phyloP scores from a whole-genome alignment of 2,113 vertebrate species.

The Agapornis roseicollis region DNA sequence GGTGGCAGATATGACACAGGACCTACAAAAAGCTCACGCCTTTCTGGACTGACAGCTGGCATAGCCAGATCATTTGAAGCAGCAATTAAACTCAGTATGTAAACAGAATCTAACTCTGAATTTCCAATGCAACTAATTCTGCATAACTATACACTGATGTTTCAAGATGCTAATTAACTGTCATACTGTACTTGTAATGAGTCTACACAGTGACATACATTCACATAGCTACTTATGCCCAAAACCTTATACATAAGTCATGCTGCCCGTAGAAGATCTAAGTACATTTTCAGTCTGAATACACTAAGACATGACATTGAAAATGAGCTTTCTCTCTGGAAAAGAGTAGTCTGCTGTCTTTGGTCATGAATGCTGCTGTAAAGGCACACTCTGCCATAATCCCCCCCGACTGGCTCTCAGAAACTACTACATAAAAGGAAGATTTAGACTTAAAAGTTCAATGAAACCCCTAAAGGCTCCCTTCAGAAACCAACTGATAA shows the following conservation, averaged over 20 bases:
- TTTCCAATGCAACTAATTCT: not conserved
- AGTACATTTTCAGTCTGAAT: not conserved
- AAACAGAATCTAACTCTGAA: not conserved
- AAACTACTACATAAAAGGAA: not conserved
- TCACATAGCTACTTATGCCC: not conserved
- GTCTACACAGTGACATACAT: not conserved
- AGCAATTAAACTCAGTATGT: not conserved
- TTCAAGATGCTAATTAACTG: not conserved
- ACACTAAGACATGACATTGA: not conserved
- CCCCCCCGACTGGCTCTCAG: not conserved
- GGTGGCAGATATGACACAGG: conserved; percentile 8
- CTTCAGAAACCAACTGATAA: not conserved
- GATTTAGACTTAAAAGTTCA: not conserved
- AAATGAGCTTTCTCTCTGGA: not conserved
- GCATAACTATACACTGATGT: not conserved
- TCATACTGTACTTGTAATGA: not conserved
- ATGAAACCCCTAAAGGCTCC: not conserved
- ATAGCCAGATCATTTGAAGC: not conserved
- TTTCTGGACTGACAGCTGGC: conserved; percentile 10
- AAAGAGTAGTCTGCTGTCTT: not conserved
- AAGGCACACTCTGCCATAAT: not conserved
- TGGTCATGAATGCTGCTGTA: not conserved
- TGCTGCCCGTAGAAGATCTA: not conserved
- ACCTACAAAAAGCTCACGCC: conserved; percentile 30
- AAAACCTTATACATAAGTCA: not conserved